phyloP scores from a whole-genome alignment of 2,797 vertebrate species.

The Hephaestus fuliginosus region DNA sequence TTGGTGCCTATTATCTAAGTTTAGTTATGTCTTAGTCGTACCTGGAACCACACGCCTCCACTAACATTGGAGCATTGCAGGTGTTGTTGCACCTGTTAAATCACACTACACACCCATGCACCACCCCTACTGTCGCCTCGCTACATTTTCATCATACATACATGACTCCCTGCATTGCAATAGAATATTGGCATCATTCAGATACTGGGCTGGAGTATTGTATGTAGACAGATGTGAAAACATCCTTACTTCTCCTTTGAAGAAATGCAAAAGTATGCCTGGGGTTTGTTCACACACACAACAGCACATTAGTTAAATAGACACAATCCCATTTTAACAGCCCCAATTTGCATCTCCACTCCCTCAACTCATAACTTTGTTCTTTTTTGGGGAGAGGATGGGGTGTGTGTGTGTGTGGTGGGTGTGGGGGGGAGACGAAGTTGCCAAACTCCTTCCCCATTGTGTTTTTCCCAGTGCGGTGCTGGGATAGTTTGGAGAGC shows the following conservation, averaged over 20 bases:
- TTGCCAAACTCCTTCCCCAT: constrained; percentile 90
- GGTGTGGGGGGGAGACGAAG: constrained; percentile 58
- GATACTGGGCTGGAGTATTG: background rate
- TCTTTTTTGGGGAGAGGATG: constrained; percentile 19
- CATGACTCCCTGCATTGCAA: background rate
- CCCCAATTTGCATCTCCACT: constrained; percentile 59
- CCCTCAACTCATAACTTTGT: constrained; percentile 68
- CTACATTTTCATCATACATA: no score
- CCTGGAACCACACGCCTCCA: background rate
- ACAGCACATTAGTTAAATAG: constrained; percentile 42
- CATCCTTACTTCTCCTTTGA: constrained; percentile 6
- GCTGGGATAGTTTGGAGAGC: constrained; percentile 94
- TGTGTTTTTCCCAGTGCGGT: constrained; percentile 89
- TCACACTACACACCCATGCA: background rate
- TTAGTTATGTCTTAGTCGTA: background rate
- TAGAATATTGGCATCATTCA: background rate
- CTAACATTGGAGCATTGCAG: background rate
- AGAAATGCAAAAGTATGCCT: constrained; percentile 36
- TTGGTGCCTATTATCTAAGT: background rate
- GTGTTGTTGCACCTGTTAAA: background rate
- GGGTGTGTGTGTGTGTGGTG: background rate
- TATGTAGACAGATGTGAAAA: constrained; percentile 5
- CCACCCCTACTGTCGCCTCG: background rate
- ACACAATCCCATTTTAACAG: constrained; percentile 52
- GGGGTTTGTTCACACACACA: constrained; percentile 20